These are phyloP conservation scores for Plutella xylostella DNA, from an alignment of 2,888 invertebrate species.

Conservation along the genomic window DNA sequence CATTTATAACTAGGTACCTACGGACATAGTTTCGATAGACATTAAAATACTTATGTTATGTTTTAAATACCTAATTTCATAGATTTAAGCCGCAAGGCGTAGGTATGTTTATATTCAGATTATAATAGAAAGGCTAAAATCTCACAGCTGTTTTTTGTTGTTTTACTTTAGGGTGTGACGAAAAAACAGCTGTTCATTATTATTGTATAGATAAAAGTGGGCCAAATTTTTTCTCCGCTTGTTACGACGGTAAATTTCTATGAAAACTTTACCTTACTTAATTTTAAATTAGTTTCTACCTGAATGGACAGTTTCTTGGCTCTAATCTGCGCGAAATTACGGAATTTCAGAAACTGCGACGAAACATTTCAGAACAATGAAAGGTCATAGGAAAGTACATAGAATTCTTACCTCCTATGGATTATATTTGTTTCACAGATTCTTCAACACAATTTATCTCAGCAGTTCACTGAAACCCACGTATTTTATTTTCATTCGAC, in stretches of 20 bases:
- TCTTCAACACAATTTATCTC: too few species aligned
- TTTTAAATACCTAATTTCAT: not conserved
- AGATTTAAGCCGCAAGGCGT: not conserved
- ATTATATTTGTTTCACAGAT: too few species aligned
- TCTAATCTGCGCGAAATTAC: not conserved
- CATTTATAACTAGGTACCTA: too few species aligned
- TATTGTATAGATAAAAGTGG: constrained; percentile 38
- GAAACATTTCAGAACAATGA: constrained; percentile 39
- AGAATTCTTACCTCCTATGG: too few species aligned
- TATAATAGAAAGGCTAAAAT: not conserved
- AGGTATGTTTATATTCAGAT: not conserved
- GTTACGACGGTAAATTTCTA: not conserved
- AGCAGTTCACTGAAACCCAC: too few species aligned
- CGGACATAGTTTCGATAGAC: not conserved
- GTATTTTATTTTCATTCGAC: too few species aligned
- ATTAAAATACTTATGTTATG: not conserved
- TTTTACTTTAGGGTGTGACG: constrained; percentile 39
- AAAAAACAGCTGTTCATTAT: constrained; percentile 49
- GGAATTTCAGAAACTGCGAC: constrained; percentile 24
- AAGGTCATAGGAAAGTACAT: too few species aligned
- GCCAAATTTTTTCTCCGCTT: constrained; percentile 15
- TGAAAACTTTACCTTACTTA: not conserved
- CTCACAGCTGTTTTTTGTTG: constrained; percentile 33
- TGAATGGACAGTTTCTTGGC: constrained; percentile 5
- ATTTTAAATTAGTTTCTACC: not conserved